Evolutionary conservation across 2,797 vertebrate species (phyloP), one percentile per base, ranked within the genome.

Genomic region (Acanthis flammea): DNA sequence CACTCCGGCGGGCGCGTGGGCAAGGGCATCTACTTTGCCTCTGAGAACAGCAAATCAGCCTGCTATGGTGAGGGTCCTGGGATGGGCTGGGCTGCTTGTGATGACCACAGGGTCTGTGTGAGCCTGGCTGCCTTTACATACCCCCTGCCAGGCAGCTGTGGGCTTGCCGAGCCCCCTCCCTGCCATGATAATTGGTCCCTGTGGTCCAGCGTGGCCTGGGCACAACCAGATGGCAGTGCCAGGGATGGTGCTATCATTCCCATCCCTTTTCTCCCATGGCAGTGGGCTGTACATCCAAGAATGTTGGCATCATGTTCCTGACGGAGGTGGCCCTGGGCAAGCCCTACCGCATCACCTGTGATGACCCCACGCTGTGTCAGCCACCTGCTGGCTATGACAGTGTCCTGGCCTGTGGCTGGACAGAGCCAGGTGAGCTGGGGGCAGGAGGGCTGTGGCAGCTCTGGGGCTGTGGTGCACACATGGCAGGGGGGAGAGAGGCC

Each of bases 21-120:
- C 78, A 93, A 96, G 11, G 99, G 99, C n/a, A 98, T 99, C 92
- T 99, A 99, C 97, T 99, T 99, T 2, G 98, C 99, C 53, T 99
- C 99, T 0, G 99, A 99, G 98, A 99, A 99, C 96, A 88, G 92
- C 80, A 99, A 99, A 95, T 99, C 99, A 25, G 98, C 98, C 6
- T 1, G 77, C 90, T 99, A 99, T 0, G 99, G 99, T 99, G 93
- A 98, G 98, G 12, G 15, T 19, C 24, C 25, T 42, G 67, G 19
- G 23, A 8, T 1, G 3, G 25, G 16, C 23, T 41, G 24, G 19
- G 16, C 33, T 25, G 21, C 25, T 31, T 1, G 2, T 63, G 33
- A 33, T 65, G 33, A 22, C 45, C 4, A 1, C 18, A 12, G 50
- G 17, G 5, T 53, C 9, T 11, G 5, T 18, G 19, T 7, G 13